A percentile compares a stretch with the other conserved stretches of the same genome.
These are phyloP conservation scores for Ictidomys tridecemlineatus DNA, from an alignment of 2,113 vertebrate genomes.

Conservation along the genomic window DNA sequence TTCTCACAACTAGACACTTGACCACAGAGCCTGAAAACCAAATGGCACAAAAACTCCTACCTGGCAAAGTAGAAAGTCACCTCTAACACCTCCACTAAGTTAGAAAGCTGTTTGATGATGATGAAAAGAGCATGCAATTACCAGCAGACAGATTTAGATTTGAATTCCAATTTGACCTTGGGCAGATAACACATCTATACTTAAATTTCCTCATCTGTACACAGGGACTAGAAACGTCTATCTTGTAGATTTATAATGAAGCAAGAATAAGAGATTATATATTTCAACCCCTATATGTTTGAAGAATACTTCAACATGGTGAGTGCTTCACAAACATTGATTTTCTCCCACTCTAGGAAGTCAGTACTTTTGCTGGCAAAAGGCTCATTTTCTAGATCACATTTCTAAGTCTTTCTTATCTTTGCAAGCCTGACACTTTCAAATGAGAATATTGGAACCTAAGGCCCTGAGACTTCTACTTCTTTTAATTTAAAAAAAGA, in stretches of 20 bases:
- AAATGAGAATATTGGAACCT: slow-evolving; percentile 6
- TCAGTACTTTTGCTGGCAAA: background rate
- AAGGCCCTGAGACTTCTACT: background rate
- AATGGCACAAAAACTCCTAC: background rate
- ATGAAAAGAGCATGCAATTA: background rate
- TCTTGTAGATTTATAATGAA: background rate
- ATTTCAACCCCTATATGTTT: background rate
- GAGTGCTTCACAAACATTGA: background rate
- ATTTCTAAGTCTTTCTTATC: background rate
- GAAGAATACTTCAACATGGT: slow-evolving; percentile 8
- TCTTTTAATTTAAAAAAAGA: background rate
- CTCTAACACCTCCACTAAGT: background rate
- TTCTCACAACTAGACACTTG: background rate
- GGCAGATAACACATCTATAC: background rate
- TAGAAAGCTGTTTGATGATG: background rate
- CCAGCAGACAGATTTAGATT: background rate
- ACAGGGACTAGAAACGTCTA: background rate
- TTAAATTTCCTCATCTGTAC: background rate
- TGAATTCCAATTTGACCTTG: background rate
- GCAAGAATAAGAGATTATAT: slow-evolving; percentile 10
- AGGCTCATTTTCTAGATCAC: background rate
- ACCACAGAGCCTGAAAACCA: background rate
- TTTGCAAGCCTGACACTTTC: slow-evolving; percentile 32
- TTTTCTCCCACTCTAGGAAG: background rate
- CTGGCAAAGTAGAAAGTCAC: background rate